Conservation (phyloP, 2,113 vertebrate species). For the Rhodinocichla rosea region DNA sequence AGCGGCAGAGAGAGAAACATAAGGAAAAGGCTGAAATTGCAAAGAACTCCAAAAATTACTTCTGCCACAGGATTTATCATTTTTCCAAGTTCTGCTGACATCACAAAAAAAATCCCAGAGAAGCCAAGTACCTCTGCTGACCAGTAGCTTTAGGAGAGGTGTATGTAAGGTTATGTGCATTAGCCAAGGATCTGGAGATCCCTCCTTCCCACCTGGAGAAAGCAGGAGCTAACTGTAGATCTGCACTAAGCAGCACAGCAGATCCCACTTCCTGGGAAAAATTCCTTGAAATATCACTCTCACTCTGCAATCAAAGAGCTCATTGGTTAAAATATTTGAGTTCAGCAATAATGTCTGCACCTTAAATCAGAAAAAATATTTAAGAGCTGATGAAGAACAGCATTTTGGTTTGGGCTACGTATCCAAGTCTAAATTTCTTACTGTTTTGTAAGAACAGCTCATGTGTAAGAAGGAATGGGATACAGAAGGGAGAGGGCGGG, state of each 20-base stretch:
- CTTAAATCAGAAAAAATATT: background rate
- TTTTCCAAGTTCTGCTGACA: background rate
- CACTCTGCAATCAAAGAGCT: background rate
- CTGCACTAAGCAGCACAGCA: background rate
- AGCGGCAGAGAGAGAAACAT: background rate
- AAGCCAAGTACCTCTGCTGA: background rate
- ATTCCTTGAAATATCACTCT: background rate
- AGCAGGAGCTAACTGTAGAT: background rate
- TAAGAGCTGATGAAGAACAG: background rate
- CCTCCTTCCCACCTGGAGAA: background rate
- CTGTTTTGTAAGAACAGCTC: background rate
- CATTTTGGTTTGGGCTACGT: background rate
- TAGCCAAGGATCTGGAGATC: background rate
- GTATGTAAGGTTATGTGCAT: background rate
- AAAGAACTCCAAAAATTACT: background rate
- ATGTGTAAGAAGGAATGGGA: background rate
- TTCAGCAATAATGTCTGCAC: background rate
- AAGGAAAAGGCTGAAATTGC: background rate
- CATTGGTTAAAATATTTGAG: background rate
- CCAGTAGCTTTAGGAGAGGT: background rate
- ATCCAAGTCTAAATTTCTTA: background rate
- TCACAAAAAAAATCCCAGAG: background rate
- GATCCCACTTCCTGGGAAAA: background rate
- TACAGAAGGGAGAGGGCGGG: background rate
- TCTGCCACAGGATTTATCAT: background rate